A percentile compares a stretch with the other conserved stretches of the same genome.
Evolutionary conservation across 2,113 vertebrate species (phyloP).

Genomic region (Paradoxurus hermaphroditus): DNA sequence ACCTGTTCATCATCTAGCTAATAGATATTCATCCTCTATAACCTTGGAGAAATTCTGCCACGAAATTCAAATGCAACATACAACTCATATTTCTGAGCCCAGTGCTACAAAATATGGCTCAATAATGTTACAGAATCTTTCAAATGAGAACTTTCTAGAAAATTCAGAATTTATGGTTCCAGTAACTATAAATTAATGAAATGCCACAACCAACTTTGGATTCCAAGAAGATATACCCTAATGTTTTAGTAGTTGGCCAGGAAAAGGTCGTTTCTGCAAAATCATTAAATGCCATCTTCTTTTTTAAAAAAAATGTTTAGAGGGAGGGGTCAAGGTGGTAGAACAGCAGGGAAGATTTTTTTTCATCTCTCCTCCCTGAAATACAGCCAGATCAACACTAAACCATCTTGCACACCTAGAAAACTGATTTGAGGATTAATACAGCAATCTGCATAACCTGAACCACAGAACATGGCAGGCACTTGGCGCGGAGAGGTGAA

Average conservation of each 20-base stretch:
- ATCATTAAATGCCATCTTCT: neutral
- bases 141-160: neutral
- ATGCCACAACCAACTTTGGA: neutral
- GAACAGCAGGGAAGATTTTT: too few relatives aligned
- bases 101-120: neutral
- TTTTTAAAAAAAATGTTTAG: too few relatives aligned
- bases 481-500: too few relatives aligned
- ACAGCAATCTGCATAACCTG: too few relatives aligned
- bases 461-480: too few relatives aligned
- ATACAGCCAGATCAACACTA: too few relatives aligned
- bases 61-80: constrained; percentile 6
- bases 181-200: constrained; percentile 25
- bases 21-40: constrained; percentile 38
- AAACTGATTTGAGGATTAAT: too few relatives aligned
- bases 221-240: neutral
- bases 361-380: too few relatives aligned
- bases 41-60: constrained; percentile 23
- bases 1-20: constrained; percentile 31
- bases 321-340: too few relatives aligned
- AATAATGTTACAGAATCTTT: neutral
- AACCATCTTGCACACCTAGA: too few relatives aligned
- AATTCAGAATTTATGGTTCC: neutral
- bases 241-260: neutral
- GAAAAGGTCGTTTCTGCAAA: neutral
- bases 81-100: constrained; percentile 1